These are phyloP conservation scores for Dipodomys merriami DNA, from an alignment of 2,113 vertebrate species.

Conservation along the genomic window DNA sequence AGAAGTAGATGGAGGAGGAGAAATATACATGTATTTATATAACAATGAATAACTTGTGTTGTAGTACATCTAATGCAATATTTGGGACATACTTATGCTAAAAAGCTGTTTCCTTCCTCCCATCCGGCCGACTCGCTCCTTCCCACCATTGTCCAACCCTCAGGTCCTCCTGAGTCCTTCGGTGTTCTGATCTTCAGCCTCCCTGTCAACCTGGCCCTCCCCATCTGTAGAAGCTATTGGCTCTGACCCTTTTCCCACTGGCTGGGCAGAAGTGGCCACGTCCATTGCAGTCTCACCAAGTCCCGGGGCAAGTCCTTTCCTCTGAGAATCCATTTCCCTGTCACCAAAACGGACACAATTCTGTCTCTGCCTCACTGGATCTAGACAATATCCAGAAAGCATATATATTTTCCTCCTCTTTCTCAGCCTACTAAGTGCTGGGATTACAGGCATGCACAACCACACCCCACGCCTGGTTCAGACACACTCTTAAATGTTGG, in stretches of 20 bases:
- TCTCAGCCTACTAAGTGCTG: too few relatives aligned
- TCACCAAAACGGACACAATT: background rate
- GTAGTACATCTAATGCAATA: background rate
- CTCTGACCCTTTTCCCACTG: background rate
- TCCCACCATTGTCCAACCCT: background rate
- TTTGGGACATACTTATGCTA: background rate
- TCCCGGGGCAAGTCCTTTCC: background rate
- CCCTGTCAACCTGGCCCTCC: background rate
- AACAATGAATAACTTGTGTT: background rate
- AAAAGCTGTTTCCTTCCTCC: background rate
- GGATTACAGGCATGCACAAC: too few relatives aligned
- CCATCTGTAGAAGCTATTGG: background rate
- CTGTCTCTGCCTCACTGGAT: background rate
- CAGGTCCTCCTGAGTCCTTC: background rate
- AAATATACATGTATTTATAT: background rate
- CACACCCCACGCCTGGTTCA: background rate
- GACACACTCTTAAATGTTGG: background rate
- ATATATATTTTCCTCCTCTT: too few relatives aligned
- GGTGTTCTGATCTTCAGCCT: background rate
- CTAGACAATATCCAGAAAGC: background rate
- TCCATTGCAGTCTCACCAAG: background rate
- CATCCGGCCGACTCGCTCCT: background rate
- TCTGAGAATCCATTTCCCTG: background rate
- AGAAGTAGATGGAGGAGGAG: too few relatives aligned
- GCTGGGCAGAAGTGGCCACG: background rate